Conservation (phyloP, 2,113 vertebrate species). For the Myotis yumanensis region DNA sequence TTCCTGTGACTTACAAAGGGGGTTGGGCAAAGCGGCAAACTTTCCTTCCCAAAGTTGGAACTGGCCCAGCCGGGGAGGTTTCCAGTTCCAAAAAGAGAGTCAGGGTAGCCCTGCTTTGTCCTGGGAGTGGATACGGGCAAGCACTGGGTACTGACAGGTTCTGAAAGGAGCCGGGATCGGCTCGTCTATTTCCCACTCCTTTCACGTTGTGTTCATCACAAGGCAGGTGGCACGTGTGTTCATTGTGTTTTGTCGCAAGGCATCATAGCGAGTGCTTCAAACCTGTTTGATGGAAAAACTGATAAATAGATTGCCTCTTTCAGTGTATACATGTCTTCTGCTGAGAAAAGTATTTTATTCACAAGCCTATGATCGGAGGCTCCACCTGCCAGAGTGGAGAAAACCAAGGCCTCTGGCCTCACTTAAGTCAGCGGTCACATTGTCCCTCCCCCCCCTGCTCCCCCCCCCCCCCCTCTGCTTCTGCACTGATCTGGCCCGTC, state of each 20-base stretch:
- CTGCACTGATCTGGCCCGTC: not conserved
- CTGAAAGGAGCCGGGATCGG: not conserved
- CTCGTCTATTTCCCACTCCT: not conserved
- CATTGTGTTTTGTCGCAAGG: not conserved
- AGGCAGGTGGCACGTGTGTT: accelerated
- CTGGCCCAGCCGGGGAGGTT: not conserved
- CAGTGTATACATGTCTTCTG: not conserved
- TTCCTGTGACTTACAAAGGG: not conserved
- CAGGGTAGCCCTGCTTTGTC: not conserved
- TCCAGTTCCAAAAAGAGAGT: not conserved
- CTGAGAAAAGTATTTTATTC: not conserved
- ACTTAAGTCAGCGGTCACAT: not conserved
- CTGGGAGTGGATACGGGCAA: not conserved
- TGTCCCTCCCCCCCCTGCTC: too few relatives aligned
- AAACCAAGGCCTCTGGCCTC: not conserved
- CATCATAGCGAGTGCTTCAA: not conserved
- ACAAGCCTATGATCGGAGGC: not conserved
- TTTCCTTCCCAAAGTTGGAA: not conserved
- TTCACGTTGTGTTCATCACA: not conserved
- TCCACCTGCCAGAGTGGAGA: not conserved
- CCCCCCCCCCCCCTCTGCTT: too few relatives aligned
- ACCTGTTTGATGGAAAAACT: not conserved
- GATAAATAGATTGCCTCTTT: not conserved
- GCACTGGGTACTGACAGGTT: not conserved
- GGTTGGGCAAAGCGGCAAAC: not conserved